These are phyloP conservation scores for Scytalopus superciliaris DNA, from an alignment of 2,113 vertebrate genomes.

Conservation along the genomic window DNA sequence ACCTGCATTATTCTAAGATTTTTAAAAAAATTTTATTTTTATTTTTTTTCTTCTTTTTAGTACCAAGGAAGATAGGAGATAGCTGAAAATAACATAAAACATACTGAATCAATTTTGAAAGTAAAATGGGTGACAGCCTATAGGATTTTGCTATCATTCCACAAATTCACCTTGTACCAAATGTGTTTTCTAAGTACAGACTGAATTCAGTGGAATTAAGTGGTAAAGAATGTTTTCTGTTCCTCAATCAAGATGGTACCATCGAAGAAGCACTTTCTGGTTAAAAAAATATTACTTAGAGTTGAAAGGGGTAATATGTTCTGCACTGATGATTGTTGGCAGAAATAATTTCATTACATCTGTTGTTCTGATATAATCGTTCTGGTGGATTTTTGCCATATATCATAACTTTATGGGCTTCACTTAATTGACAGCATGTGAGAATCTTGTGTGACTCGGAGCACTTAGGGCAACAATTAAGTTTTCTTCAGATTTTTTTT, in stretches of 20 bases:
- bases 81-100: not conserved
- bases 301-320: not conserved
- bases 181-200: not conserved
- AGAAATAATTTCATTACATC: slow-evolving; percentile 45
- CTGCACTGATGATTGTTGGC: slow-evolving; percentile 32
- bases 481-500: not conserved
- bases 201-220: not conserved
- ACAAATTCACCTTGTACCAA: not conserved
- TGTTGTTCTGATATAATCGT: not conserved
- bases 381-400: slow-evolving; percentile 35
- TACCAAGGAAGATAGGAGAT: not conserved
- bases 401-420: slow-evolving; percentile 23
- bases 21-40: no score
- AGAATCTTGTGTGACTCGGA: not conserved
- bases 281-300: not conserved
- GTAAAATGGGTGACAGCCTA: not conserved
- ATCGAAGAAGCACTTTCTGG: not conserved
- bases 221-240: not conserved
- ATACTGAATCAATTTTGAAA: not conserved
- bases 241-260: not conserved
- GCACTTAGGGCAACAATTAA: not conserved
- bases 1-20: not conserved
- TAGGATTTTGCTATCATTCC: not conserved
- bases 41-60: not conserved
- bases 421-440: slow-evolving; percentile 21